These are phyloP conservation scores for Hemicrepidius hirtus DNA, from an alignment of 2,888 invertebrate species.

Conservation along the genomic window DNA sequence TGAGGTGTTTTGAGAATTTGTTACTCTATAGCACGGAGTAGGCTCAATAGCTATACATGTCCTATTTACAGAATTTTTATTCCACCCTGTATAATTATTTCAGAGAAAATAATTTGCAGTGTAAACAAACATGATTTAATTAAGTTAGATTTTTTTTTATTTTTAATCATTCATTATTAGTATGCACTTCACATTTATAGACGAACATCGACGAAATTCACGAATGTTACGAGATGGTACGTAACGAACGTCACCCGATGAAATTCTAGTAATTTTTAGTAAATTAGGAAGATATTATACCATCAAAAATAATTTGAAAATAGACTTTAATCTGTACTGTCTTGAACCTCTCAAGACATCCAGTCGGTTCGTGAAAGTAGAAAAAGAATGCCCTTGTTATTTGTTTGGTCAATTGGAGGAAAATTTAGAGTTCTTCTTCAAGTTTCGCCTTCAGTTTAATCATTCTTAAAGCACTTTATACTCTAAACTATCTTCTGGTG, in stretches of 20 bases:
- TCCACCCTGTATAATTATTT: too few relatives aligned
- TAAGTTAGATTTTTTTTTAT: not conserved
- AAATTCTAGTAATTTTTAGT: conserved; percentile 13
- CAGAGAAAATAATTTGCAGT: too few relatives aligned
- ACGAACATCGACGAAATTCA: not conserved
- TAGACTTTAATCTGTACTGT: conserved; percentile 4
- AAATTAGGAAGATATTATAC: conserved; percentile 16
- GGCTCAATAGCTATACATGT: too few relatives aligned
- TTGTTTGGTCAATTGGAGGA: conserved; percentile 63
- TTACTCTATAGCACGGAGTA: too few relatives aligned
- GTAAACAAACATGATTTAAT: too few relatives aligned
- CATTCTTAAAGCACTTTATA: conserved; percentile 27
- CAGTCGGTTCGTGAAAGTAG: conserved; percentile 16
- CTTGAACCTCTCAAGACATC: conserved; percentile 15
- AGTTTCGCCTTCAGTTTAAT: conserved; percentile 14
- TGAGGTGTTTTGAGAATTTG: too few relatives aligned
- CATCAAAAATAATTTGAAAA: conserved; percentile 19
- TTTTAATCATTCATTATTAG: not conserved
- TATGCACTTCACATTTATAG: not conserved
- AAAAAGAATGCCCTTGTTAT: conserved; percentile 66
- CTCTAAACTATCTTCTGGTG: conserved; percentile 57
- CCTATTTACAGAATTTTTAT: too few relatives aligned
- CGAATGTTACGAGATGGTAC: not conserved
- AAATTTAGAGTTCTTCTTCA: conserved; percentile 60
- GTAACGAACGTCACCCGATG: not conserved